Evolutionary conservation across 2,888 invertebrate genomes (phyloP), one percentile per base, ranked within the genome.

Genomic region (Synanthedon formicaeformis): DNA sequence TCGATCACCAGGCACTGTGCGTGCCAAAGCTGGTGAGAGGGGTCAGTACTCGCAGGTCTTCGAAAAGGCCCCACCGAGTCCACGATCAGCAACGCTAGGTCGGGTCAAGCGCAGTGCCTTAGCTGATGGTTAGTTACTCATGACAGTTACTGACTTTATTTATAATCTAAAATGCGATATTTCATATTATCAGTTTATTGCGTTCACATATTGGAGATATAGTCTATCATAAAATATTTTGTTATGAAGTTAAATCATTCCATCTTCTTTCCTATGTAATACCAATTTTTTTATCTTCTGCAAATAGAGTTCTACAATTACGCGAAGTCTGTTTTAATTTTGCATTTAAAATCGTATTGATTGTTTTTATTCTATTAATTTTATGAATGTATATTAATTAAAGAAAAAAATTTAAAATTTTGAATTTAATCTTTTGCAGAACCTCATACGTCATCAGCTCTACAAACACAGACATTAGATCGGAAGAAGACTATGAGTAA

Each of bases 31-130:
- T 51, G 87, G 87, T 0, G 87, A 87, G 56, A 71, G 82, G 41
- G 88, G 87, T 48, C 85, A 88, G 61, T 88, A 88, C 63, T 84
- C 83, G 12, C 88, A 89, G 69, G 87, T 88, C 50, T 91, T 90
- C 59, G 90, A 90, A 61, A 85, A 88, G 68, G 89, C 88, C 10
- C 89, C 90, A 8, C 70, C 87, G 0, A 89, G 89, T 62, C 90
- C 90, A 1, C 66, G 88, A 64, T 73, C 88, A 5, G 80, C 80
- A 50, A 78, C 89, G 53, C 70, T 88, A 61, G 82, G 83, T 27
- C 69, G 86, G 13, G 65, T 79, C 45, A 86, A 83, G 63, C 81
- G 84, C 59, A 78, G 71, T 73, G 73, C 73, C 70, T 73, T 81
- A 67, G 58, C 65, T 63, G 78, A 78, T 62, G 85, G 84, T 84